Conservation (phyloP, 2,113 vertebrate species). For the Brachionichthys hirsutus region DNA sequence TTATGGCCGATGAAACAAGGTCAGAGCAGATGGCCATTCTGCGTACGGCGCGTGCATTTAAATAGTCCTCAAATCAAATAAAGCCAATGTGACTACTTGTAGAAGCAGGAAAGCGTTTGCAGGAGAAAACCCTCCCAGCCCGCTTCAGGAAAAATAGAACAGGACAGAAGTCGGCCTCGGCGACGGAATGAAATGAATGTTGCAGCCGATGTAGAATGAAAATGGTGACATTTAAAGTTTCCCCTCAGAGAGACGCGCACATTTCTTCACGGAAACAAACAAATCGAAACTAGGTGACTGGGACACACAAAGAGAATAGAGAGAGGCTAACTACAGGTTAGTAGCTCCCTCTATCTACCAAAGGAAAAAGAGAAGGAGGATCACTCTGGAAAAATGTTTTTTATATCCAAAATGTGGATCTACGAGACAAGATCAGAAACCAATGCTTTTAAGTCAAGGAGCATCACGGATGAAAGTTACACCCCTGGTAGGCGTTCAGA, state of each 20-base stretch:
- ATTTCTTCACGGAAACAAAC: constrained; percentile 4
- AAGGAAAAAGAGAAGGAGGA: constrained; percentile 34
- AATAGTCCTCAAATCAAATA: constrained; percentile 59
- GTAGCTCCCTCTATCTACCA: constrained; percentile 70
- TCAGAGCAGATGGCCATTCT: constrained; percentile 63
- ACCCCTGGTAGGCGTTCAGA: too few species aligned
- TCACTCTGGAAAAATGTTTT: not conserved
- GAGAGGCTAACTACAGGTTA: constrained; percentile 43
- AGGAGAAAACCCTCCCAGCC: constrained; percentile 31
- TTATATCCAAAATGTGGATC: not conserved
- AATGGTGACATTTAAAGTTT: constrained; percentile 9
- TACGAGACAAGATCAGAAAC: too few species aligned
- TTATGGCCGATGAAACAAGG: constrained; percentile 67
- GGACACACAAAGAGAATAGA: not conserved
- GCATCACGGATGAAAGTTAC: too few species aligned
- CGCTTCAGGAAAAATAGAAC: constrained; percentile 55
- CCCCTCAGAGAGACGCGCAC: not conserved
- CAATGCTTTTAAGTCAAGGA: too few species aligned
- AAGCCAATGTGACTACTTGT: constrained; percentile 22
- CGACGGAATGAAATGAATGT: constrained; percentile 6
- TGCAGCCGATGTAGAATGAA: constrained; percentile 25
- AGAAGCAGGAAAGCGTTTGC: too few species aligned
- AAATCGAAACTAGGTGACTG: constrained; percentile 15
- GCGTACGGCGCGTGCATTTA: constrained; percentile 37
- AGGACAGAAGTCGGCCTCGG: constrained; percentile 21